A percentile compares a stretch with the other conserved stretches of the same genome.
Evolutionary conservation across 2,888 invertebrate species (phyloP).

Genomic region (Apodemia mormo): DNA sequence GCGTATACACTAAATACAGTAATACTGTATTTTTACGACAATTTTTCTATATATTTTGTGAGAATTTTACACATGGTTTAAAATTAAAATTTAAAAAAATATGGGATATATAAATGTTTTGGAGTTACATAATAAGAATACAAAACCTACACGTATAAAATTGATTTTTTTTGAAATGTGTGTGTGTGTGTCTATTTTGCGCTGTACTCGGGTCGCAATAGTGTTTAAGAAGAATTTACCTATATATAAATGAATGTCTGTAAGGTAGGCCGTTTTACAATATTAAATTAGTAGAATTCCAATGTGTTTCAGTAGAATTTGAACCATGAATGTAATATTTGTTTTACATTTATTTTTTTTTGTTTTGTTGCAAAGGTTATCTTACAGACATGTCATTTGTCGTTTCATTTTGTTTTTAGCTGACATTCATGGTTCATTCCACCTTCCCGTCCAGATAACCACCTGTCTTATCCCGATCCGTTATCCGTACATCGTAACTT

Average conservation of each 20-base stretch:
- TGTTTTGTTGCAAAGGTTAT: conserved; percentile 51
- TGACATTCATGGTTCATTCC: conserved; percentile 73
- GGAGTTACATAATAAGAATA: no score
- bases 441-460: not conserved
- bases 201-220: conserved; percentile 29
- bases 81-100: no score
- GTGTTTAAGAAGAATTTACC: conserved; percentile 57
- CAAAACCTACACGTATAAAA: no score
- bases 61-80: no score
- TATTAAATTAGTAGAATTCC: conserved; percentile 49
- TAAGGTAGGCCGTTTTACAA: conserved; percentile 75
- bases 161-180: no score
- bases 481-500: not conserved
- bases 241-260: conserved; percentile 76
- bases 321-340: conserved; percentile 71
- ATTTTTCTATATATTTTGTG: no score
- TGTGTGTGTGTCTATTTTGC: no score
- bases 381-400: conserved; percentile 76
- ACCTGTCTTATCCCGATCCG: not conserved
- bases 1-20: no score
- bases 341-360: conserved; percentile 36
- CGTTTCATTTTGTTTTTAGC: conserved; percentile 39
- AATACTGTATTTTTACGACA: no score
- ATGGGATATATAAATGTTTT: no score
- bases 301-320: conserved; percentile 42